Conservation (phyloP, 1,140 invertebrate genomes). For the Pristionchus pacificus region DNA sequence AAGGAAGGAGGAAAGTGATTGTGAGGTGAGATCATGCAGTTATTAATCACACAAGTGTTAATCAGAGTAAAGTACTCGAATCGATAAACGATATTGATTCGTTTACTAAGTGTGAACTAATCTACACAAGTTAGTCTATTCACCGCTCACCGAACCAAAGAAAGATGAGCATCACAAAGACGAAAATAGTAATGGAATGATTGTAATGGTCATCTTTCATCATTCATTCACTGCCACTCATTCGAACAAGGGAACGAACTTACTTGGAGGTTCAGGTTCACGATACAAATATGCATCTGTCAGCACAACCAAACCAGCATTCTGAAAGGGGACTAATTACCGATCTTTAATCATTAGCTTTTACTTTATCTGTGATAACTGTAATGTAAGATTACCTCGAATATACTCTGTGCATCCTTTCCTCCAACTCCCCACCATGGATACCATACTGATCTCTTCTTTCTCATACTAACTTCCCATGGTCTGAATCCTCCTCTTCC, state of each 20-base stretch:
- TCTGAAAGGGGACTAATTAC: slow-evolving; percentile 36
- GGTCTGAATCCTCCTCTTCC: slow-evolving; percentile 18
- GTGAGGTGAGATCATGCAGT: no score
- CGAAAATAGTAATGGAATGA: no score
- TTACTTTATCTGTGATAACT: not conserved
- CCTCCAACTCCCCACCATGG: slow-evolving; percentile 56
- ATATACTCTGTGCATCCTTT: slow-evolving; percentile 53
- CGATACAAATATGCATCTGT: slow-evolving; percentile 53
- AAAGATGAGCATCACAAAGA: no score
- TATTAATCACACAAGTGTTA: no score
- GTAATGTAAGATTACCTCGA: slow-evolving; percentile 37
- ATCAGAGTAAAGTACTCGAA: no score
- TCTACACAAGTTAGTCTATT: no score
- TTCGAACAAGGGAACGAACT: slow-evolving; percentile 32
- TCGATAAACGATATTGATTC: no score
- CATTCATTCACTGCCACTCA: not conserved
- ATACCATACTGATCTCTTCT: slow-evolving; percentile 47
- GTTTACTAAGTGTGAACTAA: no score
- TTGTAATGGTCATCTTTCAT: no score
- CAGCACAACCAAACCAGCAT: slow-evolving; percentile 52
- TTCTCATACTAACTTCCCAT: slow-evolving; percentile 36
- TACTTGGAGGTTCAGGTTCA: slow-evolving; percentile 51
- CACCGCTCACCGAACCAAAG: no score
- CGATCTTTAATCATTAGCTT: not conserved
- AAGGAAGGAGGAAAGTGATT: no score